Conservation (phyloP, 2,888 invertebrate genomes). For the Oligia strigilis region DNA sequence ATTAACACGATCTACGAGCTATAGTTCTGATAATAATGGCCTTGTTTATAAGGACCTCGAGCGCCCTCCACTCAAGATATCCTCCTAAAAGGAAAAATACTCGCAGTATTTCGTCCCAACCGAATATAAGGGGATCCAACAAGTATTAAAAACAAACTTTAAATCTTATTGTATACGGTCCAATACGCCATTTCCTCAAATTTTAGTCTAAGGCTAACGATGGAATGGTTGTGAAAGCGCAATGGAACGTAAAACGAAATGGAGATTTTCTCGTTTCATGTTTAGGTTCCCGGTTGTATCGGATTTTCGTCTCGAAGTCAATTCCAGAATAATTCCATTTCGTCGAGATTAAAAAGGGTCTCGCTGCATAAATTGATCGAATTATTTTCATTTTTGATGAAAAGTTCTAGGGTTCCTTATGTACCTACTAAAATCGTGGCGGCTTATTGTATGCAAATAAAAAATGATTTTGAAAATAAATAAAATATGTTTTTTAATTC, state of each 20-base stretch:
- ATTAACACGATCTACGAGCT: constrained; percentile 84
- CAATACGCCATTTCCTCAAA: constrained; percentile 54
- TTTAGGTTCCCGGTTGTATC: constrained; percentile 62
- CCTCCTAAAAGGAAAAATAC: constrained; percentile 69
- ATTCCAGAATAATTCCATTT: constrained; percentile 79
- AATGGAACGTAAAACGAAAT: constrained; percentile 61
- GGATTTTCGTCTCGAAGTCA: constrained; percentile 77
- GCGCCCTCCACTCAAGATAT: constrained; percentile 75
- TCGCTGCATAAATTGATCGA: constrained; percentile 78
- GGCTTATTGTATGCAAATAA: constrained; percentile 35
- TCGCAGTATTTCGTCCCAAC: constrained; percentile 64
- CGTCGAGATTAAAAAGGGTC: constrained; percentile 82
- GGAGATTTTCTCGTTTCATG: constrained; percentile 42
- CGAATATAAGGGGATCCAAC: constrained; percentile 63
- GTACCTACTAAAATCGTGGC: constrained; percentile 20
- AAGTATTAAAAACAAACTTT: constrained; percentile 34
- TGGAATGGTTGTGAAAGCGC: constrained; percentile 46
- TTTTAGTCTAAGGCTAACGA: constrained; percentile 30
- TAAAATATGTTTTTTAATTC: constrained; percentile 18
- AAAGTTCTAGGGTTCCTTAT: constrained; percentile 44
- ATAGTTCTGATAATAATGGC: constrained; percentile 86
- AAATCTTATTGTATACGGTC: constrained; percentile 42
- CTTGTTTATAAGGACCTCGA: constrained; percentile 83
- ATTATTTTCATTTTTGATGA: constrained; percentile 77
- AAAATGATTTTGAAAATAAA: constrained; percentile 53